Evolutionary conservation across 2,797 vertebrate genomes (phyloP).

Genomic region (Parotocinclus haroldoi): DNA sequence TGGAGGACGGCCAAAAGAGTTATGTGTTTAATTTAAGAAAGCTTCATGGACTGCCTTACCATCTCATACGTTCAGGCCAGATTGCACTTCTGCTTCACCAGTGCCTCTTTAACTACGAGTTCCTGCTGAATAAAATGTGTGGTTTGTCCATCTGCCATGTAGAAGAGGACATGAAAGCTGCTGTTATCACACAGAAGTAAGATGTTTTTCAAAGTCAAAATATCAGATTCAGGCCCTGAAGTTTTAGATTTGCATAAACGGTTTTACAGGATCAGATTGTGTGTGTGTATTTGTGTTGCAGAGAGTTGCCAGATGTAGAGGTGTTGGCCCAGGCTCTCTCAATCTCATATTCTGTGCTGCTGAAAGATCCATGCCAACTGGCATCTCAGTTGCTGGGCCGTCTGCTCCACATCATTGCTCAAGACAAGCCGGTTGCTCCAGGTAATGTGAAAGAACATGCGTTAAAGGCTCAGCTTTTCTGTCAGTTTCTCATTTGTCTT

Average conservation of each 20-base stretch:
- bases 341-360: slow-evolving; percentile 59
- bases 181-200: slow-evolving; percentile 64
- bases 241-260: background rate
- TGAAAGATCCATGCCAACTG: slow-evolving; percentile 66
- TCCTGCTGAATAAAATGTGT: slow-evolving; percentile 69
- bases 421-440: slow-evolving; percentile 65
- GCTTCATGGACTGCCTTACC: slow-evolving; percentile 65
- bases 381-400: slow-evolving; percentile 68
- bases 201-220: slow-evolving; percentile 10
- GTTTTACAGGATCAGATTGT: background rate
- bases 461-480: background rate
- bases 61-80: slow-evolving; percentile 66
- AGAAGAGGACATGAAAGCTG: slow-evolving; percentile 68
- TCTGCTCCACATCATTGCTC: slow-evolving; percentile 58
- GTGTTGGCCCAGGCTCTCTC: slow-evolving; percentile 59
- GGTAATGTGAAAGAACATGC: slow-evolving; percentile 45
- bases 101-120: slow-evolving; percentile 73
- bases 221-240: too few species aligned
- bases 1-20: slow-evolving; percentile 38
- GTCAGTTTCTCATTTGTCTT: background rate
- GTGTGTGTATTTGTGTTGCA: slow-evolving; percentile 29
- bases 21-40: slow-evolving; percentile 67
- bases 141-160: slow-evolving; percentile 64
- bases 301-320: slow-evolving; percentile 60
- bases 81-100: slow-evolving; percentile 59